These are phyloP conservation scores for Elachura formosa DNA, from an alignment of 2,113 vertebrate species.

Conservation along the genomic window DNA sequence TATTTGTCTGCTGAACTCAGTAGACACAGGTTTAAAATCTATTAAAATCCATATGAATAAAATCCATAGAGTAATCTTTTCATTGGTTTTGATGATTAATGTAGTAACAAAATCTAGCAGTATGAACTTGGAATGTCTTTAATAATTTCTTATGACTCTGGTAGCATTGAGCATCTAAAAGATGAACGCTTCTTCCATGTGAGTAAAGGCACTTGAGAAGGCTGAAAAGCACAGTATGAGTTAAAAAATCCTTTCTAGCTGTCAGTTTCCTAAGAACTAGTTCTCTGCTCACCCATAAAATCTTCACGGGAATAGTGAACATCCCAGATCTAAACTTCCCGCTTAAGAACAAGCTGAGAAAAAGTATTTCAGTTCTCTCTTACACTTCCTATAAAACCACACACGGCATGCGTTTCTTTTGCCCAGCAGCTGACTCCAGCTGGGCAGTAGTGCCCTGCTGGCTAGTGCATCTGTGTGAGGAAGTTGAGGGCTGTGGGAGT, in stretches of 20 bases:
- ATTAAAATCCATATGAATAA: not conserved
- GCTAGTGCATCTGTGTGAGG: not conserved
- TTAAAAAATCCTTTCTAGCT: not conserved
- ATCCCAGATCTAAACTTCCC: not conserved
- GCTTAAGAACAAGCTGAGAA: not conserved
- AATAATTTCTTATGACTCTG: not conserved
- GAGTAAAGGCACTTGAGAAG: not conserved
- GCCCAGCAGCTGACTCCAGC: not conserved
- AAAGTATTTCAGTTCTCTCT: not conserved
- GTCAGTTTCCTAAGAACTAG: not conserved
- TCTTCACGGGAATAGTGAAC: not conserved
- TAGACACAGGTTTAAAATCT: not conserved
- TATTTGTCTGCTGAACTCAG: not conserved
- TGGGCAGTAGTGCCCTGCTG: not conserved
- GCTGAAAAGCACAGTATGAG: not conserved
- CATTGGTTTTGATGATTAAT: not conserved
- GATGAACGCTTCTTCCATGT: not conserved
- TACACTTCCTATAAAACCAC: not conserved
- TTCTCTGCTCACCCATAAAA: not conserved
- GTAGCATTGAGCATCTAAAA: not conserved
- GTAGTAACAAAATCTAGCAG: not conserved
- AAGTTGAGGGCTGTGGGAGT: not conserved
- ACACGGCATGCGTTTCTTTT: not conserved
- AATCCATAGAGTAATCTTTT: not conserved
- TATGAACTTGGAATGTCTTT: not conserved